These are phyloP conservation scores for Euleptes europaea DNA, from an alignment of 2,113 vertebrate species.

Conservation along the genomic window DNA sequence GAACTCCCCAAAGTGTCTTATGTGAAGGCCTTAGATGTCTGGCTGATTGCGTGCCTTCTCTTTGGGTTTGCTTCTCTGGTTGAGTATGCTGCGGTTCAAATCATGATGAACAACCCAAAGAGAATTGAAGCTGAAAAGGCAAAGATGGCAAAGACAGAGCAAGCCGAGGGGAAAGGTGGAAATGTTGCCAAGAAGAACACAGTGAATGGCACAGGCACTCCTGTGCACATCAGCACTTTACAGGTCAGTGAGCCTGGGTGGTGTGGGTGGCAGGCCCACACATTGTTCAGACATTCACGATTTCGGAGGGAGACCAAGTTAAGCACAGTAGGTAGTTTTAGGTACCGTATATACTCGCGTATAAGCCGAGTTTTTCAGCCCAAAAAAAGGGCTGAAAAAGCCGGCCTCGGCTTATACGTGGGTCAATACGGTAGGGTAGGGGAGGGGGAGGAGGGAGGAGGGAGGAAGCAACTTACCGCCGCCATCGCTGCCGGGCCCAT, in stretches of 20 bases:
- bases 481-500: too few relatives aligned
- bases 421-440: too few relatives aligned
- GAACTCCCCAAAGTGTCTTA: conserved; percentile 99
- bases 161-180: conserved; percentile 82
- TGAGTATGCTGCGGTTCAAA: conserved; percentile 97
- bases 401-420: too few relatives aligned
- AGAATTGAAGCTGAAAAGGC: conserved; percentile 93
- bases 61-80: conserved; percentile 98
- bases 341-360: too few relatives aligned
- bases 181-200: conserved; percentile 86
- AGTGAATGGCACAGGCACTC: conserved; percentile 91
- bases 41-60: conserved; percentile 98
- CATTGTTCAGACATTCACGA: neutral
- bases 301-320: neutral
- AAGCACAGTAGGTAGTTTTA: conserved; percentile 1
- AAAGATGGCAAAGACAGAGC: conserved; percentile 90
- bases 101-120: conserved; percentile 96
- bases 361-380: too few relatives aligned
- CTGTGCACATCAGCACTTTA: conserved; percentile 94
- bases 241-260: conserved; percentile 80
- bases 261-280: neutral
- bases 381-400: too few relatives aligned
- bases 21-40: conserved; percentile 96
- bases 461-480: too few relatives aligned
- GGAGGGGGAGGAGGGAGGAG: too few relatives aligned